Evolutionary conservation across 2,888 invertebrate species (phyloP).

Genomic region (Cosmorhoe ocellata): DNA sequence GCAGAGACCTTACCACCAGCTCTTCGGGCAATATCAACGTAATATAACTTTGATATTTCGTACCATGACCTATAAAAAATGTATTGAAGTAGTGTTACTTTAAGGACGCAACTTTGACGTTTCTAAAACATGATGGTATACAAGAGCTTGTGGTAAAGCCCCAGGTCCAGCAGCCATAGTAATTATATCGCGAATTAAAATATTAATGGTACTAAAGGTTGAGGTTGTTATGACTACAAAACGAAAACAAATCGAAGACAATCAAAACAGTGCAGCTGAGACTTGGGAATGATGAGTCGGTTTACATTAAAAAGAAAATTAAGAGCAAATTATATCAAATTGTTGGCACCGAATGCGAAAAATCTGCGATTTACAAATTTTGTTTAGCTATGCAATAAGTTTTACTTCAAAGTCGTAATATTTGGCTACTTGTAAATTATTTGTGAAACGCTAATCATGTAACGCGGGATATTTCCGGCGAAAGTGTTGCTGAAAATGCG

Average conservation of each 20-base stretch:
- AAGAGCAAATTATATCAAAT: slow-evolving; percentile 18
- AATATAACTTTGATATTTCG: too few relatives aligned
- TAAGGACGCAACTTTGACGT: slow-evolving; percentile 1
- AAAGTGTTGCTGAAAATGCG: slow-evolving; percentile 6
- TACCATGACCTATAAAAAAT: too few relatives aligned
- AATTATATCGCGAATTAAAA: slow-evolving; percentile 7
- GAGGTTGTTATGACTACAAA: slow-evolving; percentile 29
- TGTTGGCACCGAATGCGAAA: slow-evolving; percentile 29
- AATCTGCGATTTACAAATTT: slow-evolving; percentile 14
- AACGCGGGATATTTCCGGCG: background rate
- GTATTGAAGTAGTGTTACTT: too few relatives aligned
- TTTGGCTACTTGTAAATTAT: too few relatives aligned
- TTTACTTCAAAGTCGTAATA: background rate
- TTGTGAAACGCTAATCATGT: background rate
- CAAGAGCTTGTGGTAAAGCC: too few relatives aligned
- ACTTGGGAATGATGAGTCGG: slow-evolving; percentile 19
- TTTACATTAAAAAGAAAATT: slow-evolving; percentile 16
- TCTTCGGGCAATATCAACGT: too few relatives aligned
- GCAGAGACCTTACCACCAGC: too few relatives aligned
- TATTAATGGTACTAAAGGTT: background rate
- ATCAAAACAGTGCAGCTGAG: slow-evolving; percentile 29
- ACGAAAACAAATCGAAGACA: slow-evolving; percentile 29
- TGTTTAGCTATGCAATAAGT: slow-evolving; percentile 1
- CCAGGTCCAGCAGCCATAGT: too few relatives aligned
- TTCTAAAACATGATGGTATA: background rate